phyloP scores from a whole-genome alignment of 2,797 vertebrate genomes.

The Cryptoprocta ferox region DNA sequence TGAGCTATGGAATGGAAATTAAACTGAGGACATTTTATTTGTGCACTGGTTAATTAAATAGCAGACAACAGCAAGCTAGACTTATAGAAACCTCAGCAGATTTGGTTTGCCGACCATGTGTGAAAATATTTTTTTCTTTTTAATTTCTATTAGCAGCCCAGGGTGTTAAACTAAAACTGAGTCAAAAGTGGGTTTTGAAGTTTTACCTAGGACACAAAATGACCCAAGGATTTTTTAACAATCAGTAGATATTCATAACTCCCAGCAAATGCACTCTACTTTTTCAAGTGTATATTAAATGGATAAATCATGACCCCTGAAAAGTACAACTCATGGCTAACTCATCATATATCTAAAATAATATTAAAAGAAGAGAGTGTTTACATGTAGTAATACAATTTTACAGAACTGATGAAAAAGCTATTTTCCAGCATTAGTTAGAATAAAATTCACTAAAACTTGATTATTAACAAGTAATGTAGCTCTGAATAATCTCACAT shows the following conservation, averaged over 20 bases:
- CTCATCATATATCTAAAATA: constrained; percentile 41
- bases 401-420: not conserved
- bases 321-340: constrained; percentile 17
- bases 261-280: not conserved
- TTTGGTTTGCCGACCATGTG: constrained; percentile 42
- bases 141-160: constrained; percentile 59
- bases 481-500: not conserved
- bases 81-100: constrained; percentile 66
- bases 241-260: not conserved
- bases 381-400: not conserved
- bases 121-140: constrained; percentile 59
- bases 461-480: not conserved
- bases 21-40: constrained; percentile 75
- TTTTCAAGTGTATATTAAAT: constrained; percentile 49
- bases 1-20: constrained; percentile 74
- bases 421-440: not conserved
- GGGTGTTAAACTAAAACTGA: constrained; percentile 41
- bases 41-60: constrained; percentile 78
- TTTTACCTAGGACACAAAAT: constrained; percentile 17
- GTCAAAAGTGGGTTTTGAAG: constrained; percentile 44
- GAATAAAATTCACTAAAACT: not conserved
- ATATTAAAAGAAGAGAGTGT: not conserved
- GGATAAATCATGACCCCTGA: constrained; percentile 40
- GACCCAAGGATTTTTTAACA: not conserved
- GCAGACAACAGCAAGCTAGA: constrained; percentile 63